phyloP scores from a whole-genome alignment of 2,888 invertebrate genomes.

The Dioctria rufipes region DNA sequence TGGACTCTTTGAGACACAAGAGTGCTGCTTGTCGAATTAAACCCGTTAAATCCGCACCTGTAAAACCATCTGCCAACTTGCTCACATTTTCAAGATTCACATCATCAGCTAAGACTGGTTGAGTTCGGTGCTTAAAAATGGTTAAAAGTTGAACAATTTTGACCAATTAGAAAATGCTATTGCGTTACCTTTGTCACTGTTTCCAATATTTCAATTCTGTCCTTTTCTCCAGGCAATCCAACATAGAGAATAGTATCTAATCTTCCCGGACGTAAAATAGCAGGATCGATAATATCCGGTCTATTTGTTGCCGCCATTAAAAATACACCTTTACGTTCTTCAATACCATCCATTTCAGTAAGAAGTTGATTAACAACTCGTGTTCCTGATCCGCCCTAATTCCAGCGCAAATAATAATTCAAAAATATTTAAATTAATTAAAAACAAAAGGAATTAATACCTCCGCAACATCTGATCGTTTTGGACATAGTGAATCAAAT shows the following conservation, averaged over 20 bases:
- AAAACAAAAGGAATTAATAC: constrained; percentile 62
- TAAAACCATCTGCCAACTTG: constrained; percentile 82
- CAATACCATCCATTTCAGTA: constrained; percentile 99
- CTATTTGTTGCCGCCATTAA: constrained; percentile 97
- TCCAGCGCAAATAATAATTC: neutral
- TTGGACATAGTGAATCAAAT: constrained; percentile 95
- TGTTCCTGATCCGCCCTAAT: constrained; percentile 80
- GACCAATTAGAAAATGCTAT: constrained; percentile 51
- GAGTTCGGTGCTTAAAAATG: constrained; percentile 80
- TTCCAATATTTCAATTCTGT: constrained; percentile 89
- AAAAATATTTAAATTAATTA: constrained; percentile 27
- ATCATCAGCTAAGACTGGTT: constrained; percentile 82
- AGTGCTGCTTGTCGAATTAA: constrained; percentile 91
- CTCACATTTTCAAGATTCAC: constrained; percentile 84
- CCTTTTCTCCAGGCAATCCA: constrained; percentile 85
- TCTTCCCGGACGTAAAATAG: constrained; percentile 89
- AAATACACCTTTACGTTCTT: constrained; percentile 92
- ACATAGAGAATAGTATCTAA: constrained; percentile 93
- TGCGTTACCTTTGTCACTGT: constrained; percentile 89
- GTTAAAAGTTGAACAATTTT: constrained; percentile 12
- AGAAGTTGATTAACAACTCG: constrained; percentile 97
- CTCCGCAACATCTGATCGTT: constrained; percentile 80
- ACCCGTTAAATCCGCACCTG: constrained; percentile 95
- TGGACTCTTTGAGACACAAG: constrained; percentile 83
- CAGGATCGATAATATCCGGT: constrained; percentile 97